These are phyloP conservation scores for Apodemia duryi DNA, from an alignment of 2,888 invertebrate genomes.

Conservation along the genomic window DNA sequence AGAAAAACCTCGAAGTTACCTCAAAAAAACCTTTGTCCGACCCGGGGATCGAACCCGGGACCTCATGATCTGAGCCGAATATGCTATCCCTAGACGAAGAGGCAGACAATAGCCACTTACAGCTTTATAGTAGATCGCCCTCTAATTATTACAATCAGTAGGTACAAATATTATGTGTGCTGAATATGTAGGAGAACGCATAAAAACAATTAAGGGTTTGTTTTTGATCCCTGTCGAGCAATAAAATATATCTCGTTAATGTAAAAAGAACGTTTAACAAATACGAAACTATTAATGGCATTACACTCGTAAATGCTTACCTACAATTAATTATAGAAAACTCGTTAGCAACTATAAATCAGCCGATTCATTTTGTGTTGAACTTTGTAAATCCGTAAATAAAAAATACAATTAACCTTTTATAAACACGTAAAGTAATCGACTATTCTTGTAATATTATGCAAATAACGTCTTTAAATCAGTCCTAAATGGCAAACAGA, in stretches of 20 bases:
- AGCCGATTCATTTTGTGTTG: not conserved
- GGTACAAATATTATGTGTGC: too few relatives aligned
- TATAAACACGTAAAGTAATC: constrained; percentile 34
- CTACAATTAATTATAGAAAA: not conserved
- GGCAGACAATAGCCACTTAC: too few relatives aligned
- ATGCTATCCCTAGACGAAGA: too few relatives aligned
- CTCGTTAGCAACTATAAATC: not conserved
- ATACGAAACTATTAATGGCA: not conserved
- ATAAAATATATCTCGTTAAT: not conserved
- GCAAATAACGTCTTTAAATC: constrained; percentile 59
- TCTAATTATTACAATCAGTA: too few relatives aligned
- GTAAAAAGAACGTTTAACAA: not conserved
- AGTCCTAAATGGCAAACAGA: constrained; percentile 48
- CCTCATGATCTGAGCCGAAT: too few relatives aligned
- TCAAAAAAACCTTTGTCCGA: too few relatives aligned
- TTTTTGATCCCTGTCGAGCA: too few relatives aligned
- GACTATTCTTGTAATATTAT: constrained; percentile 61
- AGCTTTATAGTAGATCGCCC: too few relatives aligned
- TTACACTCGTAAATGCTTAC: not conserved
- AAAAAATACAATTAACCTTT: constrained; percentile 4
- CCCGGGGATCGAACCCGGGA: too few relatives aligned
- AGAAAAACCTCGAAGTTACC: too few relatives aligned
- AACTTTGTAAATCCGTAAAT: constrained; percentile 8
- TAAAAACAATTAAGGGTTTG: too few relatives aligned
- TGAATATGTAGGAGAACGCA: too few relatives aligned